Evolutionary conservation across 2,888 invertebrate genomes (phyloP).

Genomic region (Oscheius sp.): DNA sequence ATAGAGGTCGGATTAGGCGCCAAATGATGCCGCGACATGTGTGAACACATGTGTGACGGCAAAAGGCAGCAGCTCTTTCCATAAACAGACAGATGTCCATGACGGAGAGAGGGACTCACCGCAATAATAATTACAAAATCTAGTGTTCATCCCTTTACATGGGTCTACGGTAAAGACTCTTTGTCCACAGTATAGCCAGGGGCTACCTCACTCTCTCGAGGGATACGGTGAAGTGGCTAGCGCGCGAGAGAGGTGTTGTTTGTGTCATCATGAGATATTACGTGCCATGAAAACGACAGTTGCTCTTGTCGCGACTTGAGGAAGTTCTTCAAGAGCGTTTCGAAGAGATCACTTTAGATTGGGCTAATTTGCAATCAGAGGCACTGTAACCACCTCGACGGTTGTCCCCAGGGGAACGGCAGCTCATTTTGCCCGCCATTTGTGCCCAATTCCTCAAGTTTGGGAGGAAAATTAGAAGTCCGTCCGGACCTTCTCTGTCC

Average conservation of each 20-base stretch:
- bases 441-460: slow-evolving; percentile 45
- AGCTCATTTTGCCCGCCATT: slow-evolving; percentile 38
- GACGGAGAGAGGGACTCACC: background rate
- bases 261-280: slow-evolving; percentile 40
- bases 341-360: too few relatives aligned
- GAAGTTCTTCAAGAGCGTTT: background rate
- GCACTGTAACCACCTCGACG: slow-evolving; percentile 5
- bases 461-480: slow-evolving; percentile 39
- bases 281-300: slow-evolving; percentile 29
- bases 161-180: slow-evolving; percentile 3
- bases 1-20: slow-evolving; percentile 23
- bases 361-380: slow-evolving; percentile 35
- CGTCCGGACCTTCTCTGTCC: slow-evolving; percentile 13
- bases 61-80: slow-evolving; percentile 27
- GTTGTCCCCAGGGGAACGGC: slow-evolving; percentile 9
- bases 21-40: slow-evolving; percentile 28
- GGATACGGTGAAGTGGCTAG: slow-evolving; percentile 6
- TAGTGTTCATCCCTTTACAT: background rate
- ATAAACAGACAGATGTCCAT: slow-evolving; percentile 33
- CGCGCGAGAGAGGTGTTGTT: slow-evolving; percentile 29
- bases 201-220: slow-evolving; percentile 12
- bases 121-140: slow-evolving; percentile 17
- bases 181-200: slow-evolving; percentile 19
- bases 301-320: slow-evolving; percentile 22
- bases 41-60: slow-evolving; percentile 37